These are phyloP conservation scores for Procapra przewalskii DNA, from an alignment of 2,113 vertebrate genomes.

Conservation along the genomic window DNA sequence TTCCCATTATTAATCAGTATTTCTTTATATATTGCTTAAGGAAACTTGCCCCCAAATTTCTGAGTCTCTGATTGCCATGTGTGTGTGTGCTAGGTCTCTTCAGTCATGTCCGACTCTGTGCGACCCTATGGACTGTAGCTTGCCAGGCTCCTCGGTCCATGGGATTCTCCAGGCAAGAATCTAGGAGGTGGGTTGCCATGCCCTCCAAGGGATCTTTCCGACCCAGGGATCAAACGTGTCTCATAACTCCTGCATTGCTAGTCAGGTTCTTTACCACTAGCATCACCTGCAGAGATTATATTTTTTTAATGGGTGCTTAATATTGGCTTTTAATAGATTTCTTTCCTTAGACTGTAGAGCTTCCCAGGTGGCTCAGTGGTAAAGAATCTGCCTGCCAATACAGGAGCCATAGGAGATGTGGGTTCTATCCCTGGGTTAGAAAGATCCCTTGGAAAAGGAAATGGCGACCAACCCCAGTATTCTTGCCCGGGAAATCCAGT, in stretches of 20 bases:
- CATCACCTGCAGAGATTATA: not conserved
- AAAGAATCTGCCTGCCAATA: not conserved
- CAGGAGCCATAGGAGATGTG: not conserved
- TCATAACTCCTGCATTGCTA: not conserved
- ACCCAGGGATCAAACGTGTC: not conserved
- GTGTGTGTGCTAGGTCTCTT: not conserved
- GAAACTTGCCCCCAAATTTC: not conserved
- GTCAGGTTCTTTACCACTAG: not conserved
- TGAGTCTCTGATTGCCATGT: not conserved
- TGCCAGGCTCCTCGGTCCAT: not conserved
- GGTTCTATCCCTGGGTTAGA: not conserved
- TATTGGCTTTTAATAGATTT: not conserved
- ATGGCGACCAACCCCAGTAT: not conserved
- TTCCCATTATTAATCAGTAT: not conserved
- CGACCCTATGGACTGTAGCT: not conserved
- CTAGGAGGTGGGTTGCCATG: not conserved
- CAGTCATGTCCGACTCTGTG: not conserved
- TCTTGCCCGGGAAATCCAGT: not conserved
- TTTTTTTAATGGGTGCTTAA: not conserved
- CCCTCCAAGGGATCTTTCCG: not conserved
- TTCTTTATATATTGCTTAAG: conserved; percentile 24
- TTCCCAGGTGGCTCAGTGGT: not conserved
- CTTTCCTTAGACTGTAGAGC: not conserved
- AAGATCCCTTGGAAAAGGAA: not conserved
- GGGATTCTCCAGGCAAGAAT: not conserved